Evolutionary conservation across 1,140 invertebrate species (phyloP), one percentile per base, ranked within the genome.

Genomic region (Bactericera cockerelli): DNA sequence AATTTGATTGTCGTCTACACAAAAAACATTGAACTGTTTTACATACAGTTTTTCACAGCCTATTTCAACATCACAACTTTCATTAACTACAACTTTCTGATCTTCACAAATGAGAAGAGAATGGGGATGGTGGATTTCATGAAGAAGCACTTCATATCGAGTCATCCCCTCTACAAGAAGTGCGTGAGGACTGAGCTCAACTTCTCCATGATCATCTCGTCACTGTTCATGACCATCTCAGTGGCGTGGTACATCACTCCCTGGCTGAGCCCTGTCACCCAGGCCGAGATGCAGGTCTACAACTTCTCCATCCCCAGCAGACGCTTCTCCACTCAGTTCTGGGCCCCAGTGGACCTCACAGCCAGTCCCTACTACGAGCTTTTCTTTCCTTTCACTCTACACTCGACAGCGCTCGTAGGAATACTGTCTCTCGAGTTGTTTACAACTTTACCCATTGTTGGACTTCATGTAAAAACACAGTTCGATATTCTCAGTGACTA

Each of bases 21-120:
- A 6, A 49, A 49, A 22, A 19, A 16, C n/a, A 19, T 8, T 16
- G 42, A 49, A 49, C 42, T 49, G 4, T 49, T 49, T 16, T 49
- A 49, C 42, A 49, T 49, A 6, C 42, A 49, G 42, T 49, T 49
- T 16, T 49, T 49, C 42, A 49, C 42, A 4, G 42, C 42, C 19
- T 49, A 49, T 16, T 49, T 49, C n/a, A 49, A 49, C 42, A 49
- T 49, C 42, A 49, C 42, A 19, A 49, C 42, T 22, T 49, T 49
- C 42, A 49, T 49, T 16, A 49, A 49, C 42, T 49, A 49, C 42
- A 49, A 49, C 42, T 19, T 49, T 49, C 4, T 49, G 8, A 49
- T 49, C 22, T 49, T 49, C 42, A 19, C n/a, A 6, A 49, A 49
- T 49, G 42, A 49, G n/a, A 49, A 49, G 42, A 49, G 42, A 22